Conservation (phyloP, 2,888 invertebrate species). For the Polyommatus iphigenia region DNA sequence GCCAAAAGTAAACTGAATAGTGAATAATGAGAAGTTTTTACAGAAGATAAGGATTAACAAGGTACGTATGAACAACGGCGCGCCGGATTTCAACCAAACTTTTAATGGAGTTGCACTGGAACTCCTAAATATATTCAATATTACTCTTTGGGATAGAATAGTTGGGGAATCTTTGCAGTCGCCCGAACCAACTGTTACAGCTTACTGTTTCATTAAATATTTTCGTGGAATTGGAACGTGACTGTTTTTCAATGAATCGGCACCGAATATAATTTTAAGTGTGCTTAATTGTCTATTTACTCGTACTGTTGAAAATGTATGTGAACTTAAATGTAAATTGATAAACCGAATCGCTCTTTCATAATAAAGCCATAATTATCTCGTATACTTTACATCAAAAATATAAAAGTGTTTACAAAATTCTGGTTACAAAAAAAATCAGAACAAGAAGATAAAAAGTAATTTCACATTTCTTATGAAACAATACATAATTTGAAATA, state of each 20-base stretch:
- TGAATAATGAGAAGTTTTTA: constrained; percentile 22
- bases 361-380: too few species aligned
- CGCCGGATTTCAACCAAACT: constrained; percentile 39
- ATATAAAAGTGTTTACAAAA: too few species aligned
- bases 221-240: neutral
- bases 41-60: constrained; percentile 31
- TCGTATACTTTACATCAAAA: too few species aligned
- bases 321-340: too few species aligned
- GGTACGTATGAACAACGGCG: constrained; percentile 34
- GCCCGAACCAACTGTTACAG: constrained; percentile 11
- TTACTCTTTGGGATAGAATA: constrained; percentile 33
- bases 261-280: neutral
- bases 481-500: neutral
- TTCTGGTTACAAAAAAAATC: neutral
- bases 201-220: constrained; percentile 1
- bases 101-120: constrained; percentile 43
- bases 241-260: neutral
- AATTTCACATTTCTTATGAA: neutral
- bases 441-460: neutral
- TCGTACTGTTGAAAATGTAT: neutral
- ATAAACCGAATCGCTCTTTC: too few species aligned
- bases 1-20: constrained; percentile 17
- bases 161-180: constrained; percentile 18
- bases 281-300: neutral
- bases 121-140: constrained; percentile 40